Evolutionary conservation across 1,140 invertebrate species (phyloP).

Genomic region (Belonocnema kinseyi): DNA sequence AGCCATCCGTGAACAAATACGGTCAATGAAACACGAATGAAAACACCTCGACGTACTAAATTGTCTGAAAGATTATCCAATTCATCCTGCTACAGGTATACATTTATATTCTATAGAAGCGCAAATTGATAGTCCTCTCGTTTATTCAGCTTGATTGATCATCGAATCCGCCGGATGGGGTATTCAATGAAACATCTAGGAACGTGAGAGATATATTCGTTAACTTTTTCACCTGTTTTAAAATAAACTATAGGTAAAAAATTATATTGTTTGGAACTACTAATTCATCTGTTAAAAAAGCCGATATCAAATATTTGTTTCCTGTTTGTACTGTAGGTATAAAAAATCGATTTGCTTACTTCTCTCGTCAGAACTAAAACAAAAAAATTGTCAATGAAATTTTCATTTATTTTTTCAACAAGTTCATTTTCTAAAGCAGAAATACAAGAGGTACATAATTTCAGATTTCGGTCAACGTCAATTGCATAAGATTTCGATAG

Average conservation of each 20-base stretch:
- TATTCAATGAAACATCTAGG: conserved; percentile 12
- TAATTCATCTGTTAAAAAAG: too few species aligned
- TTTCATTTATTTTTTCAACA: too few species aligned
- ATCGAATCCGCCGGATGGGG: conserved; percentile 1
- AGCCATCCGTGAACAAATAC: neutral
- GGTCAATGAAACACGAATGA: neutral
- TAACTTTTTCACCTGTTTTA: conserved; percentile 4
- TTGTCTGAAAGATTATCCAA: conserved; percentile 2
- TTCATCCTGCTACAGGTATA: neutral
- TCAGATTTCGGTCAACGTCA: too few species aligned
- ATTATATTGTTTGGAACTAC: neutral
- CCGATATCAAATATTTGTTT: too few species aligned
- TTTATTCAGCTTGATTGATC: conserved; percentile 28
- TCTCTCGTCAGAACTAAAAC: too few species aligned
- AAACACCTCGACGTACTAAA: neutral
- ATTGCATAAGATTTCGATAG: too few species aligned
- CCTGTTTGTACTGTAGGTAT: too few species aligned
- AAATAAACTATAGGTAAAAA: neutral
- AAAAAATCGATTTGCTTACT: too few species aligned
- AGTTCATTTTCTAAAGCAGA: too few species aligned
- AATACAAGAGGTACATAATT: too few species aligned
- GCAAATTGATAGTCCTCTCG: neutral
- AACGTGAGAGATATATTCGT: neutral
- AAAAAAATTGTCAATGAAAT: too few species aligned
- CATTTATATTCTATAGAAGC: neutral